Base-by-base conservation (phyloP, 2,888 invertebrate species). In the Phortica okadai region DNA sequence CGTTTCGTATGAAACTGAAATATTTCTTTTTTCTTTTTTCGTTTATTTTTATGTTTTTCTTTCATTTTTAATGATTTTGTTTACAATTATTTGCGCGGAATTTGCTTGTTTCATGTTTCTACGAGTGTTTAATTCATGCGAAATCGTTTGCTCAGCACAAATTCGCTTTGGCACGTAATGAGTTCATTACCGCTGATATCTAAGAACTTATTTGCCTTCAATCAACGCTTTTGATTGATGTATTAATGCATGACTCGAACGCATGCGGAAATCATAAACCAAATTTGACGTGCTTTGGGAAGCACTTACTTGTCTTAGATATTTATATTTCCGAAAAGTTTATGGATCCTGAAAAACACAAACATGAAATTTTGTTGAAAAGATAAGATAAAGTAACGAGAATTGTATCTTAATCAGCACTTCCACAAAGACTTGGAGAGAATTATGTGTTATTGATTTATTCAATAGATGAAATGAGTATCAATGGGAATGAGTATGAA, bases 1-100 rank as follows among this genome's bases (percentile, higher is more conserved):
- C 25, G 14, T 14, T 50, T 50, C 50, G 14, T 50, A 50, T 14
- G 14, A 50, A 50, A 50, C 8, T 8, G 50, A 50, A 50, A 50
- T 11, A 50, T 11, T 50, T 14, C 10, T 50, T 50, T 50, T 50
- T 14, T 14, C 6, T 14, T 50, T 50, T 50, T 14, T 50, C 50
- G 33, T 33, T 33, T 33, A 33, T n/a, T 56, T 14, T 16, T 56
- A 14, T 56, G 6, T 56, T 16, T 56, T 56, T 56, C 14, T n/a
- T 56, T 56, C 16, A 16, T 16, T 56, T 6, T 56, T 62, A 62
- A 62, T 25, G 62, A 62, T 62, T 62, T 62, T 62, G 62, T 62
- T 62, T 62, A 62, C 62, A 62, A 8, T 25, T 62, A 16, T 62
- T 62, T 25, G 7, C 25, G 5, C 21, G 8, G 6, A 59, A 59